Base-by-base conservation (phyloP, 2,113 vertebrate species). In the Oreotrochilus melanogaster region DNA sequence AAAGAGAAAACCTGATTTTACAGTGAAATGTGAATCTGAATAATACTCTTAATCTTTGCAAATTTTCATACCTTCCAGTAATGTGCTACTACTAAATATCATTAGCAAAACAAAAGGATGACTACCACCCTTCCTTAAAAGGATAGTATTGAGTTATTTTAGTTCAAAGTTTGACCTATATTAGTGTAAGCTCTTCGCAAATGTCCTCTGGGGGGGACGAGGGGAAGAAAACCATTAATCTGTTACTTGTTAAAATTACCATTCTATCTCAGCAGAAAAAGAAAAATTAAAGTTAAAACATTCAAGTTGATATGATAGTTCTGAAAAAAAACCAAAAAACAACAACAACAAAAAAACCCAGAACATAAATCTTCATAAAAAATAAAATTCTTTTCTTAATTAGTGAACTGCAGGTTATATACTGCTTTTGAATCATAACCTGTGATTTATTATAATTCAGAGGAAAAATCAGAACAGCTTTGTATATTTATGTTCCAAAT, bases 21-120 rank as follows among this genome's bases (percentile, higher is more conserved):
- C 13, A 71, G 25, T 33, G 54, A 88, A 96, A 65, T 58, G 33
- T 61, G 48, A 76, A 85, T 73, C 69, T 50, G 43, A 85, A 51
- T 87, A 89, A 79, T 53, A 54, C 27, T 78, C 56, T 56, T 82
- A 92, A 92, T 67, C 66, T 81, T 86, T 85, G 33, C 45, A 67
- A 67, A 84, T 89, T 93, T 94, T 71, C 62, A 18, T 89, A 54
- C 48, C 27, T 93, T 92, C 78, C 58, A 51, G n/a, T 69, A 85
- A 82, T 57, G 16, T 72, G 23, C 4, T 66, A 47, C 50, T 64
- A n/a, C 74, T 42, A 73, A 92, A 87, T 88, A 12, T 78, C 67
- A 89, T 95, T 88, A 91, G 9, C 43, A 95, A 95, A 95, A 88
- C 58, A 88, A 87, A 64, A 72, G 30, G 53, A 90, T 51, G 8